Evolutionary conservation across 2,797 vertebrate species (phyloP), one percentile per base, ranked within the genome.

Genomic region (Anniella stebbinsi): DNA sequence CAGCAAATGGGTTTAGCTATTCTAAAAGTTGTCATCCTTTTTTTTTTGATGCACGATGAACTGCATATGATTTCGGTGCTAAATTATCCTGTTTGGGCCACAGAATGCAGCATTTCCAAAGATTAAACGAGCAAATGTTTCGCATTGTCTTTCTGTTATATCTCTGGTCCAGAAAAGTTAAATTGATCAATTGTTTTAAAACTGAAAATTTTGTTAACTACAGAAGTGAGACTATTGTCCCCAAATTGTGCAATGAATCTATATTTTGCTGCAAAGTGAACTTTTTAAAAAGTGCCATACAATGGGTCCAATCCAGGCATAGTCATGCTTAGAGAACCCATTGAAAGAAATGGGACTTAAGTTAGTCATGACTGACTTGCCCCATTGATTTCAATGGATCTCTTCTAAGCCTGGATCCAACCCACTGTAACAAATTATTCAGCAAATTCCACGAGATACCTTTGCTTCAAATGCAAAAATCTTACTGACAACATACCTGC

Each of bases 281-380:
- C 83, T 28, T 91, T 80, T 81, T 90, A 95, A 91, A 25, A 51
- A 80, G 80, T 86, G 36, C 33, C 28, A 89, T 41, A 73, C 84
- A 80, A 81, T 84, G 30, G 28, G 51, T 70, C 17, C 60, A 54
- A 25, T 73, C 1, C 57, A 63, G 60, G 3, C 60, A 23, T 57
- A 57, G 54, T 15, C 54, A 2, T 57, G 54, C 54, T 57, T 57
- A 57, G 54, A 63, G 60, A n/a, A 63, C 18, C 60, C 21, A 63
- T 15, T 63, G 60, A 63, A 63, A 63, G 60, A 63, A 63, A 1
- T 63, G 60, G 21, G 21, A 18, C 51, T 51, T 63, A 63, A 18
- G 21, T 2, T 15, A 63, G 18, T 23, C 60, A 63, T 63, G 60
- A 63, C 60, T 23, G 60, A 23, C 21, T 63, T 63, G 60, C 6